Evolutionary conservation across 2,113 vertebrate species (phyloP).

Genomic region (Beaufortia kweichowensis): DNA sequence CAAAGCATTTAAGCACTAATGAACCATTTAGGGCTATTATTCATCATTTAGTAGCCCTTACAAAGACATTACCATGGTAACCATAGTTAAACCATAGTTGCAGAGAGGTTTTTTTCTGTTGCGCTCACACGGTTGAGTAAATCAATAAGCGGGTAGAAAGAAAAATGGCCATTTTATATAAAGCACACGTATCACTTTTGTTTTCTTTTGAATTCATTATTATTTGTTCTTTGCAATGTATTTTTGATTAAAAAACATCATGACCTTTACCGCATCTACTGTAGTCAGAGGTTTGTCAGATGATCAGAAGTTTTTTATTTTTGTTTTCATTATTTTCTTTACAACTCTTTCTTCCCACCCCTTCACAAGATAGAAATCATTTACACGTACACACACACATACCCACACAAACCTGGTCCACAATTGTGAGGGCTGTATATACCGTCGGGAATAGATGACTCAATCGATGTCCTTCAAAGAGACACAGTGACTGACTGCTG

Average conservation of each 20-base stretch:
- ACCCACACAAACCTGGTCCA: constrained; percentile 11
- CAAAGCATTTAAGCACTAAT: constrained; percentile 33
- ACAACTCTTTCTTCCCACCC: background rate
- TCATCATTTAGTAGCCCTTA: constrained; percentile 23
- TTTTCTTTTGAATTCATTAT: too few species aligned
- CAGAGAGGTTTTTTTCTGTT: too few species aligned
- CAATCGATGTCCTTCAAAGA: constrained; percentile 49
- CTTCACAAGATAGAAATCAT: constrained; percentile 23
- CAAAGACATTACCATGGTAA: constrained; percentile 5
- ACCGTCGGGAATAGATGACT: constrained; percentile 35
- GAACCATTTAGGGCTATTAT: constrained; percentile 22
- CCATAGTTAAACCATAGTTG: too few species aligned
- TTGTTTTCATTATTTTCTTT: background rate
- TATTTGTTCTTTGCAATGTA: too few species aligned
- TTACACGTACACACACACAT: constrained; percentile 29
- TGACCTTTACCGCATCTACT: background rate
- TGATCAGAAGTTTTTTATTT: background rate
- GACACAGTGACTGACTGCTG: constrained; percentile 40
- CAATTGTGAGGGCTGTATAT: constrained; percentile 20
- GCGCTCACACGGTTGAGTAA: too few species aligned
- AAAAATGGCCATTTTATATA: too few species aligned
- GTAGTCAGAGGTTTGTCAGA: background rate
- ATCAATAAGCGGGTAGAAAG: too few species aligned
- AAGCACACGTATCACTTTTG: too few species aligned
- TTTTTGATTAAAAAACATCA: too few species aligned